phyloP scores from a whole-genome alignment of 92 coral and sea anemone genomes.

The Chrysogorgia sp. region DNA sequence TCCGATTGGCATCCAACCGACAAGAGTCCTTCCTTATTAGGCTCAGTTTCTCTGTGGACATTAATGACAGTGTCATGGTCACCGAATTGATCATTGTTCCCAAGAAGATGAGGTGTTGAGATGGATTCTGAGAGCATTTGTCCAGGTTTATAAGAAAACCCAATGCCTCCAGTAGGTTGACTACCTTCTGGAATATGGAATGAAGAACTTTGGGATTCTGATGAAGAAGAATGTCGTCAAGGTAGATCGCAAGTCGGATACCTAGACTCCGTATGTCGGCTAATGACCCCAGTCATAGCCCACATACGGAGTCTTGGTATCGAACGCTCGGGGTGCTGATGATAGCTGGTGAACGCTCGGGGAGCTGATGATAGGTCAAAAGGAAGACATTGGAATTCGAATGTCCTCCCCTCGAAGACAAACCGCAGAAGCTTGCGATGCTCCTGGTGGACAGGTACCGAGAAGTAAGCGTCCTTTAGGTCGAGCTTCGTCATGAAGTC shows the following conservation, averaged over 20 bases:
- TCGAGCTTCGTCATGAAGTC: slow-evolving; percentile 49
- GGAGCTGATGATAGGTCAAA: slow-evolving; percentile 34
- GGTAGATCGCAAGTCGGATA: slow-evolving; percentile 47
- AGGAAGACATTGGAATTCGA: slow-evolving; percentile 55
- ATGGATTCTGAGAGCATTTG: slow-evolving; percentile 54
- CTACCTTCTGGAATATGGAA: slow-evolving; percentile 29
- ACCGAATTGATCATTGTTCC: slow-evolving; percentile 40
- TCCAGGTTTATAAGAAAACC: slow-evolving; percentile 50
- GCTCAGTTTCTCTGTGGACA: slow-evolving; percentile 33
- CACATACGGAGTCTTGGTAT: too few relatives aligned
- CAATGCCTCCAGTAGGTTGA: slow-evolving; percentile 35
- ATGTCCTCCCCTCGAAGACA: slow-evolving; percentile 42
- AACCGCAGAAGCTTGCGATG: slow-evolving; percentile 34
- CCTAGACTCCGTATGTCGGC: slow-evolving; percentile 43
- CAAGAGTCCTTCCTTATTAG: slow-evolving; percentile 2
- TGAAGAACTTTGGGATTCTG: slow-evolving; percentile 17
- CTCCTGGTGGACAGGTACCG: slow-evolving; percentile 14
- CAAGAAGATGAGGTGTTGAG: slow-evolving; percentile 48
- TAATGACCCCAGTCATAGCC: slow-evolving; percentile 53
- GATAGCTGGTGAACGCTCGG: not conserved
- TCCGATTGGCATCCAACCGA: not conserved
- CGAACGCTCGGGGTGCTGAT: not conserved
- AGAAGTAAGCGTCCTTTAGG: slow-evolving; percentile 25
- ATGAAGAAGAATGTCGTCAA: slow-evolving; percentile 44
- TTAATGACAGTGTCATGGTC: slow-evolving; percentile 42